Percentiles rank a stretch among this genome's conserved stretches.
Conservation (phyloP, 1,140 invertebrate species). For the Phortica variegata region DNA sequence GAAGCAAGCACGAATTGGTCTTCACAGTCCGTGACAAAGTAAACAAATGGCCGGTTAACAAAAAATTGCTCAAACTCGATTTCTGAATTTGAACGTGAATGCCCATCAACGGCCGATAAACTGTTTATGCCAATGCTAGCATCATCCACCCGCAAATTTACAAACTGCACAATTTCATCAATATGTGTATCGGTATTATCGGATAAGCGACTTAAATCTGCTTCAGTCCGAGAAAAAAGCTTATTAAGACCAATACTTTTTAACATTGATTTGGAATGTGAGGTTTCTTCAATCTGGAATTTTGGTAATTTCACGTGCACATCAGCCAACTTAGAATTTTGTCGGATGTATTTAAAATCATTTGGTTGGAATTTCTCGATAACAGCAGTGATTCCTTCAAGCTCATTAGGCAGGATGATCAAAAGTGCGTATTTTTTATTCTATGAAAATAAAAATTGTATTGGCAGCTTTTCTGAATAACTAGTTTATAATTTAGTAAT, state of each 20-base stretch:
- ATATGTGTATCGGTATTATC: slow-evolving; percentile 60
- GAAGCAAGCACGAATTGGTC: slow-evolving; percentile 65
- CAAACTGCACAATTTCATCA: slow-evolving; percentile 65
- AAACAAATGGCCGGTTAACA: slow-evolving; percentile 69
- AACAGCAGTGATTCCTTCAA: slow-evolving; percentile 58
- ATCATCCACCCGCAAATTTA: slow-evolving; percentile 63
- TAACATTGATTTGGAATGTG: slow-evolving; percentile 44
- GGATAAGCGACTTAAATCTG: slow-evolving; percentile 62
- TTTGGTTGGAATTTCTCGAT: slow-evolving; percentile 39
- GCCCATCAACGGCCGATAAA: slow-evolving; percentile 31
- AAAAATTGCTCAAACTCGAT: slow-evolving; percentile 58
- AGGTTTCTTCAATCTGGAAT: slow-evolving; percentile 50
- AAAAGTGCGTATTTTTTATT: slow-evolving; percentile 61
- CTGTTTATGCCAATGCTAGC: slow-evolving; percentile 38
- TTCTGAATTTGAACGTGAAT: slow-evolving; percentile 30
- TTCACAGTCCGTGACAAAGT: slow-evolving; percentile 65
- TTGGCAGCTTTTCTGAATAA: no score
- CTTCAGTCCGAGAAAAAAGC: slow-evolving; percentile 62
- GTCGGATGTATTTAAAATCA: slow-evolving; percentile 28
- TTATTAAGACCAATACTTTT: slow-evolving; percentile 60
- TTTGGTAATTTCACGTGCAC: slow-evolving; percentile 45
- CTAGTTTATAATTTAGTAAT: no score
- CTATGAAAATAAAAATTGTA: slow-evolving; percentile 52
- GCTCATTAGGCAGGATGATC: slow-evolving; percentile 60
- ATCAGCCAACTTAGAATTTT: slow-evolving; percentile 22